Evolutionary conservation across 2,888 invertebrate genomes (phyloP).

Genomic region (Drosophila neonasuta): DNA sequence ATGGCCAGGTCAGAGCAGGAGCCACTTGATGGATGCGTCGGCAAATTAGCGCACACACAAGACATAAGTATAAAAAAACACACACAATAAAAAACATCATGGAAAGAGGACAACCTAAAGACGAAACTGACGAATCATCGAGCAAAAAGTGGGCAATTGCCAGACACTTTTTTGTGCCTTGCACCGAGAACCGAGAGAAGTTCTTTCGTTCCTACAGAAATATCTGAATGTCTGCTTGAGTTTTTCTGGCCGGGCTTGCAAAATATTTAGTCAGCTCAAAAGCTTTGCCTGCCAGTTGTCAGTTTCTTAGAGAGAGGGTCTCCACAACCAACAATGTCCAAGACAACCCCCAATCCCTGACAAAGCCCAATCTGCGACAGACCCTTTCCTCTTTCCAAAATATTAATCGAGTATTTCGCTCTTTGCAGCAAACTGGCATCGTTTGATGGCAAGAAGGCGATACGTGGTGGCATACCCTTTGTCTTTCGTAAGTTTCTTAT

Average conservation of each 20-base stretch:
- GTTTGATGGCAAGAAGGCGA: conserved; percentile 97
- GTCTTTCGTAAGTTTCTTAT: conserved; percentile 93
- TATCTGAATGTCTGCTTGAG: conserved; percentile 75
- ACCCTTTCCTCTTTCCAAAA: not conserved
- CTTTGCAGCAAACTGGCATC: conserved; percentile 94
- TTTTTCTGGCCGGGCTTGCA: conserved; percentile 63
- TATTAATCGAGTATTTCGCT: conserved; percentile 19
- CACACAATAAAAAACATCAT: conserved; percentile 2
- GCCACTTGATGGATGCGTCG: conserved; percentile 70
- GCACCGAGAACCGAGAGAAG: conserved; percentile 15
- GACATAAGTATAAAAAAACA: conserved; percentile 40
- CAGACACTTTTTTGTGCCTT: conserved; percentile 70
- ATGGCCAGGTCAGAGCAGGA: conserved; percentile 17
- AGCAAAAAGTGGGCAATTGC: conserved; percentile 65
- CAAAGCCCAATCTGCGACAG: not conserved
- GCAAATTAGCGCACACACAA: conserved; percentile 71
- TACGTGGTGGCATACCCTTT: conserved; percentile 97
- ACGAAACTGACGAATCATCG: conserved; percentile 34
- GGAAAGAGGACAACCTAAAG: conserved; percentile 24
- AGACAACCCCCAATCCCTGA: not conserved
- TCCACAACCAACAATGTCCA: not conserved
- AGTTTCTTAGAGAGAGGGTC: conserved; percentile 18
- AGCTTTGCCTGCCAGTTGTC: conserved; percentile 24
- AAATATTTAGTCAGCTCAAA: conserved; percentile 47
- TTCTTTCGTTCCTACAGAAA: conserved; percentile 52